A percentile compares a stretch with the other conserved stretches of the same genome.
Conservation (phyloP, 2,888 invertebrate species). For the Drosophila eohydei region DNA sequence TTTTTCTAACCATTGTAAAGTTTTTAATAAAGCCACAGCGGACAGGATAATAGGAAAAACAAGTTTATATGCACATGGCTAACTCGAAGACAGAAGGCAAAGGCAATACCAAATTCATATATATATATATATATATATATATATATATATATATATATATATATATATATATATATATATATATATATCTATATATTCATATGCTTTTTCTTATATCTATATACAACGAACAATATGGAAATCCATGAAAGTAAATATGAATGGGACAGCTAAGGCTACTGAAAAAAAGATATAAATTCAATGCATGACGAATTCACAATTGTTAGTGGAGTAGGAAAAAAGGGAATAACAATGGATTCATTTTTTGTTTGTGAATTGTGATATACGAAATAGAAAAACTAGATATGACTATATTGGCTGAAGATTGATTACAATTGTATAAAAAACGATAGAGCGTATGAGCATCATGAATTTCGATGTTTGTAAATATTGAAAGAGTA, state of each 20-base stretch:
- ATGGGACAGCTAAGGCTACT: slow-evolving; percentile 1
- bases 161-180: not conserved
- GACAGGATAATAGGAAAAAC: slow-evolving; percentile 52
- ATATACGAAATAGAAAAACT: not conserved
- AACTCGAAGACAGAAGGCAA: slow-evolving; percentile 33
- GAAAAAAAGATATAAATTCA: slow-evolving; percentile 48
- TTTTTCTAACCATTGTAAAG: slow-evolving; percentile 49
- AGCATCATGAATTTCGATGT: slow-evolving; percentile 1
- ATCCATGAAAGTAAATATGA: slow-evolving; percentile 10
- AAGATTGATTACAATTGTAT: slow-evolving; percentile 13
- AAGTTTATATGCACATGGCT: slow-evolving; percentile 40
- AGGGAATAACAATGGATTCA: slow-evolving; percentile 4
- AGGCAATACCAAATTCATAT: slow-evolving; percentile 31
- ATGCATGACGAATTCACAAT: slow-evolving; percentile 59
- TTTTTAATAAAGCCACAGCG: slow-evolving; percentile 75
- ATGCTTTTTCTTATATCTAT: slow-evolving; percentile 9
- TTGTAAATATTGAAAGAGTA: not conserved
- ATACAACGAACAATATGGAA: slow-evolving; percentile 28
- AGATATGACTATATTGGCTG: not conserved
- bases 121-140: not conserved
- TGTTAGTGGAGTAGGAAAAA: slow-evolving; percentile 14
- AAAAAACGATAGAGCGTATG: not conserved
- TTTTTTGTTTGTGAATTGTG: not conserved
- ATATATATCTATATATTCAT: not conserved
- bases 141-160: too few relatives aligned